These are phyloP conservation scores for Gallinago jamesoni DNA, from an alignment of 2,113 vertebrate genomes.

Conservation along the genomic window DNA sequence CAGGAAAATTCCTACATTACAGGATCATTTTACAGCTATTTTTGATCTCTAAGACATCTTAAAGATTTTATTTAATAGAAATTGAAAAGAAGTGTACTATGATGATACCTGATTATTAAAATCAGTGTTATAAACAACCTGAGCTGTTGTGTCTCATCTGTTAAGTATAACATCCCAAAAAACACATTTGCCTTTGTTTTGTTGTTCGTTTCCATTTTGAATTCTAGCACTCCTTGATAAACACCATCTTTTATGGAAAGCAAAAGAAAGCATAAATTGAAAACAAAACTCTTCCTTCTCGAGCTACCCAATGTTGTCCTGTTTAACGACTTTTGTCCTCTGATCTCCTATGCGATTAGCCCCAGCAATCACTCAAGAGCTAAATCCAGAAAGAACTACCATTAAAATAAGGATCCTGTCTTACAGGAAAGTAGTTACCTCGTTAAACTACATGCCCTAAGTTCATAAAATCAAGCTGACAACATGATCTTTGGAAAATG, in stretches of 20 bases:
- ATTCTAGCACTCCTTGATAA: background rate
- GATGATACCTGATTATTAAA: background rate
- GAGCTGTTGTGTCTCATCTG: background rate
- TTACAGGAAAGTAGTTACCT: background rate
- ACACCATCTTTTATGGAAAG: background rate
- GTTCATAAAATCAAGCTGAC: background rate
- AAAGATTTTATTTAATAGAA: background rate
- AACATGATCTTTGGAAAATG: background rate
- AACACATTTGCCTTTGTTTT: background rate
- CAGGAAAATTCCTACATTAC: background rate
- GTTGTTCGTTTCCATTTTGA: background rate
- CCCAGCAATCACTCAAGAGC: background rate
- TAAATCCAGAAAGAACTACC: background rate
- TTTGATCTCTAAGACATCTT: background rate
- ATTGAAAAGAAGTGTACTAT: background rate
- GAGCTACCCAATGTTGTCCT: background rate
- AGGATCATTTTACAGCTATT: background rate
- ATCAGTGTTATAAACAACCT: background rate
- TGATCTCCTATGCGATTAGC: background rate
- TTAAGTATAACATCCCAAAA: background rate
- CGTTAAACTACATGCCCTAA: background rate
- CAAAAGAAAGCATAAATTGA: background rate
- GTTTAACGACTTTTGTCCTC: background rate
- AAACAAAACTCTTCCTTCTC: background rate
- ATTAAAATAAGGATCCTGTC: background rate